A percentile compares a stretch with the other conserved stretches of the same genome.
These are phyloP conservation scores for Epinotia brunnichana DNA, from an alignment of 2,888 invertebrate species.

Conservation along the genomic window DNA sequence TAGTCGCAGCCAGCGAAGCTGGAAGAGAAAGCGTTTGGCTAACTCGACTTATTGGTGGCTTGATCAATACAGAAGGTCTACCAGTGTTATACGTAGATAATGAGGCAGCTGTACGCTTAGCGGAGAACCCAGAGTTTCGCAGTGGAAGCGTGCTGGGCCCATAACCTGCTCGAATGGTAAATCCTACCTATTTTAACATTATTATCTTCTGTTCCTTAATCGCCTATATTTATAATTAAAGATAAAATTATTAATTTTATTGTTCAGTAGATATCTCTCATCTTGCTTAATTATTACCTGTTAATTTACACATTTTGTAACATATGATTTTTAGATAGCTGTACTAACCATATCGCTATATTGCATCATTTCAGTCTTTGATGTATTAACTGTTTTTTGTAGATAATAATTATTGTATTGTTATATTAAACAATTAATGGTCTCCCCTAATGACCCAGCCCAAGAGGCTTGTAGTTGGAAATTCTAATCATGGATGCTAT, in stretches of 20 bases:
- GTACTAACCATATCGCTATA: neutral
- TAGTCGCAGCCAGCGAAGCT: no score
- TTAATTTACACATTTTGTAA: neutral
- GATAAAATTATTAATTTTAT: neutral
- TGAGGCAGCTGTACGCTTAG: no score
- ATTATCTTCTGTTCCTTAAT: no score
- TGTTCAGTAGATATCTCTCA: neutral
- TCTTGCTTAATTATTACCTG: neutral
- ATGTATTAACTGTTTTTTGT: neutral
- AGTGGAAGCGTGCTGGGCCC: slow-evolving; percentile 18
- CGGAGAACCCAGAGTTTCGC: no score
- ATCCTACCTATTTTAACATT: no score
- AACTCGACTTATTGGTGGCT: no score
- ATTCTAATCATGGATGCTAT: no score
- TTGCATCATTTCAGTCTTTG: neutral
- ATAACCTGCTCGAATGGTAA: no score
- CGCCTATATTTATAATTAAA: neutral
- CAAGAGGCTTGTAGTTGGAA: no score
- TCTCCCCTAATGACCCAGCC: neutral
- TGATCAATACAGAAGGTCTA: no score
- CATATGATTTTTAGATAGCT: neutral
- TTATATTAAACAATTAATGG: neutral
- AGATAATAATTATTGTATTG: neutral
- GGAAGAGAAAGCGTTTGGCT: no score
- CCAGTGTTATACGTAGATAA: no score